Base-by-base conservation (phyloP, 1,140 invertebrate genomes). In the Procambarus clarkii region DNA sequence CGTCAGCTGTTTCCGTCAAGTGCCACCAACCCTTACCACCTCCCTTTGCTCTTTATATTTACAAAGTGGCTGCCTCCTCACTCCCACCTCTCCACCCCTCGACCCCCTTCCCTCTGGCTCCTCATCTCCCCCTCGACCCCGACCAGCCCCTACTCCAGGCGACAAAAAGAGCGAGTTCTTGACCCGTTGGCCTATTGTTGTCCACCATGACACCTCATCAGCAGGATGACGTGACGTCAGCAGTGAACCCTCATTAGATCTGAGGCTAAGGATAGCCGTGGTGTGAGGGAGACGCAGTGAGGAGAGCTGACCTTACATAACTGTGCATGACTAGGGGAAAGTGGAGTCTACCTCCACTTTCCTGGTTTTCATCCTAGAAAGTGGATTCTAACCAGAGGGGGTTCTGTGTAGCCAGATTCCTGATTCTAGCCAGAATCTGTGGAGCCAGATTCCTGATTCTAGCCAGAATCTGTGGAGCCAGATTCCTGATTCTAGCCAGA, bases 101-200 rank as follows among this genome's bases (percentile, higher is more conserved):
- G 15, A 34, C 60, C 54, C 50, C 34, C 45, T 50, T 60, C n/a
- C 54, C 18, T 15, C 69, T 3, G 11, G n/a, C 48, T 24, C 34
- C 50, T 45, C 13, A n/a, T n/a, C 71, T 58, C 69, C 24, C 46
- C 69, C 46, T 78, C 34, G 18, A 0, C n/a, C 34, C 58, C n/a
- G 15, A 46, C 71, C 58, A 44, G 44, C 24, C 74, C 81, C 50
- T 84, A 84, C 81, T 76, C 45, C 54, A 78, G 82, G 58, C 71
- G 88, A 84, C 44, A 84, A 85, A 91, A 84, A 85, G 81, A 50
- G 48, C 8, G 74, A 48, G 77, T 88, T 78, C 86, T 88, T 91
- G 88, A 91, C 88, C 88, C 88, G 64, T 48, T 91, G 88, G 34
- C 74, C 88, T 82, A 91, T 91, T 91, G 88, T 91, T 91, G 85